Evolutionary conservation across 2,113 vertebrate species (phyloP).

Genomic region (Alethe castanea): DNA sequence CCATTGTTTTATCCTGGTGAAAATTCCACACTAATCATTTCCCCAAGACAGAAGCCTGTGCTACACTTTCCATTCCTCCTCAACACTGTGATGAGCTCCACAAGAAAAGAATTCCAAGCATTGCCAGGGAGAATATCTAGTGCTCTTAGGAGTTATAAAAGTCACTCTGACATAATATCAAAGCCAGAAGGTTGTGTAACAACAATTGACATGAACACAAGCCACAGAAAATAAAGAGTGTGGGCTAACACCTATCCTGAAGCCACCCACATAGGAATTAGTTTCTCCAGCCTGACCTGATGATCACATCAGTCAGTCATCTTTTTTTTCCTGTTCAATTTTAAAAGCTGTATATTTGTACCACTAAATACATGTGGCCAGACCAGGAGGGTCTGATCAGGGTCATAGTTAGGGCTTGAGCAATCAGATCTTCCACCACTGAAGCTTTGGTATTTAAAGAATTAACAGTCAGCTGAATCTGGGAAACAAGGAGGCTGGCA

Average conservation of each 20-base stretch:
- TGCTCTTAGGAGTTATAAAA: neutral
- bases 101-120: neutral
- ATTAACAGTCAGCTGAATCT: neutral
- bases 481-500: neutral
- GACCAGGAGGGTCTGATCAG: neutral
- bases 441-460: neutral
- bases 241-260: neutral
- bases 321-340: neutral
- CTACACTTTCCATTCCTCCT: neutral
- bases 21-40: neutral
- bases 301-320: neutral
- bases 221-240: neutral
- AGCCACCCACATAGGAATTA: neutral
- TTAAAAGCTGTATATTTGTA: neutral
- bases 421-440: neutral
- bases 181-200: neutral
- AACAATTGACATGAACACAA: neutral
- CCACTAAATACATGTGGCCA: neutral
- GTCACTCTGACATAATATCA: neutral
- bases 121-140: neutral
- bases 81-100: neutral
- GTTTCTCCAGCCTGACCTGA: neutral
- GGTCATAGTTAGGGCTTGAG: neutral
- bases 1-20: neutral
- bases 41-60: neutral